phyloP scores from a whole-genome alignment of 2,113 vertebrate genomes.

The Lasiurus cinereus region DNA sequence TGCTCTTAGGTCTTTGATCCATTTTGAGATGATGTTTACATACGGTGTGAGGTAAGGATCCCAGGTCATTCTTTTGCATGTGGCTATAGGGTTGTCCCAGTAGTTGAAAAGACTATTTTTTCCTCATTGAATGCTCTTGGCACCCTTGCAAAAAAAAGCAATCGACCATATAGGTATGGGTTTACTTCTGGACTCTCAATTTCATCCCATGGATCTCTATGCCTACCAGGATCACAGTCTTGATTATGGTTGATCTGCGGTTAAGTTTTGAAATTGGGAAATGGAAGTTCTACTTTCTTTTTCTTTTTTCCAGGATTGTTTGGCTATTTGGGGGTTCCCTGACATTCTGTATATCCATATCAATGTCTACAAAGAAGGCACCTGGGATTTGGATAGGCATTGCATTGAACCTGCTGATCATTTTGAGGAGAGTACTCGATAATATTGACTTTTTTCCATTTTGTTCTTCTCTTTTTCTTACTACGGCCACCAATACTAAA shows the following conservation, averaged over 20 bases:
- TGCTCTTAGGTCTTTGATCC: not conserved
- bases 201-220: not conserved
- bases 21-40: slow-evolving; percentile 21
- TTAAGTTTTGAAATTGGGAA: not conserved
- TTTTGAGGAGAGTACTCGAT: not conserved
- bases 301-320: slow-evolving; percentile 32
- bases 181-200: slow-evolving; percentile 54
- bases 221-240: not conserved
- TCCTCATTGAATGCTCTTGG: not conserved
- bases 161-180: too few species aligned
- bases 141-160: not conserved
- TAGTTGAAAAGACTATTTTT: not conserved
- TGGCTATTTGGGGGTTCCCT: not conserved
- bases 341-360: slow-evolving; percentile 34
- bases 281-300: not conserved
- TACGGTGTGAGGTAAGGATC: not conserved
- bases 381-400: not conserved
- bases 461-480: not conserved
- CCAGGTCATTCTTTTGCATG: not conserved
- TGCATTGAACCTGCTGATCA: not conserved
- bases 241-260: not conserved
- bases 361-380: slow-evolving; percentile 50
- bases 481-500: not conserved
- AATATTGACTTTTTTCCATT: not conserved
- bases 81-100: not conserved